Conservation (phyloP, 2,888 invertebrate species). For the Rhimphoctona megacephalus region DNA sequence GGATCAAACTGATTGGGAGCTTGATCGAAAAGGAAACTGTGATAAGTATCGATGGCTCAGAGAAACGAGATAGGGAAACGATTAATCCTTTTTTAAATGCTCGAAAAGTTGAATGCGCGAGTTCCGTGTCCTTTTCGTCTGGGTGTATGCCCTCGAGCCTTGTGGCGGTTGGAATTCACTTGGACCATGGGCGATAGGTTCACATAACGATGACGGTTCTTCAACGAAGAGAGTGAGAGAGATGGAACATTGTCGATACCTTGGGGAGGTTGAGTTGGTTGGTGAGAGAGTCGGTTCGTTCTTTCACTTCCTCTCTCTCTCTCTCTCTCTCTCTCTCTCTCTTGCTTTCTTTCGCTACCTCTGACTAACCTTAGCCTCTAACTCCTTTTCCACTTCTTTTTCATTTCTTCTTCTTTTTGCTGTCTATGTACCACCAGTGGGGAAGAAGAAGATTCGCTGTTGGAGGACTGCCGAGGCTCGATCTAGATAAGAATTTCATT, state of each 20-base stretch:
- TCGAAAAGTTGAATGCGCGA: slow-evolving; percentile 44
- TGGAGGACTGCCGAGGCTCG: slow-evolving; percentile 66
- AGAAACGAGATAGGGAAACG: slow-evolving; percentile 18
- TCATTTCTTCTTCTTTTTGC: neutral
- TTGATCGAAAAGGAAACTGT: slow-evolving; percentile 38
- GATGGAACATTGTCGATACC: slow-evolving; percentile 48
- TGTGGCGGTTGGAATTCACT: slow-evolving; percentile 57
- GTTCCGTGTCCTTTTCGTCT: slow-evolving; percentile 26
- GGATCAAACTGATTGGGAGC: slow-evolving; percentile 11
- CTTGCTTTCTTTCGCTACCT: neutral
- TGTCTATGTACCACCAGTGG: slow-evolving; percentile 37
- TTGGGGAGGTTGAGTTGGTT: slow-evolving; percentile 52
- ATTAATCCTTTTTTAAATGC: slow-evolving; percentile 62
- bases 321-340: neutral
- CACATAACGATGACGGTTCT: slow-evolving; percentile 51
- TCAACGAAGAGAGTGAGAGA: slow-evolving; percentile 9
- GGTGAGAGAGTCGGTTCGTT: slow-evolving; percentile 58
- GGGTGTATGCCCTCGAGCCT: slow-evolving; percentile 11
- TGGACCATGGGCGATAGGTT: slow-evolving; percentile 56
- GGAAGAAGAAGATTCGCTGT: slow-evolving; percentile 46
- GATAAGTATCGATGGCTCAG: slow-evolving; percentile 52
- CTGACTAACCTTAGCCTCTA: neutral
- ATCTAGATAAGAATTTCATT: slow-evolving; percentile 72
- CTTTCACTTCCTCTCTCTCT: slow-evolving; percentile 57
- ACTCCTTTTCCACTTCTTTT: slow-evolving; percentile 28